Evolutionary conservation across 2,888 invertebrate species (phyloP).

Genomic region (Clostera curtula): DNA sequence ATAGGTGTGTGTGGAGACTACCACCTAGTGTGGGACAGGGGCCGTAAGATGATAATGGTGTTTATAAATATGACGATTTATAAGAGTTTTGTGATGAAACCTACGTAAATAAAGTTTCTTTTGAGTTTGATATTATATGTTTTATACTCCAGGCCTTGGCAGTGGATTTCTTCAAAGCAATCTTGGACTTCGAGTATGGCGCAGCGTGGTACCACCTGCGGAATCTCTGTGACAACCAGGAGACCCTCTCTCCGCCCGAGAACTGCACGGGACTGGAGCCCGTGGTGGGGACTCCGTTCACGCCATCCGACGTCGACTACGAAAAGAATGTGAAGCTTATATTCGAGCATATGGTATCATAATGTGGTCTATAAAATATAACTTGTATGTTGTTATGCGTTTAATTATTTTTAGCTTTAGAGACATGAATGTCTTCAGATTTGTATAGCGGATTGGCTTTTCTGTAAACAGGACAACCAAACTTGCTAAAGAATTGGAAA

Average conservation of each 20-base stretch:
- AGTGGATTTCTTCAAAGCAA: constrained; percentile 65
- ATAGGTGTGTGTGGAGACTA: no score
- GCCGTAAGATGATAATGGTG: no score
- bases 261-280: constrained; percentile 24
- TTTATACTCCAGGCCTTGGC: constrained; percentile 55
- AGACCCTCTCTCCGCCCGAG: constrained; percentile 27
- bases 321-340: constrained; percentile 45
- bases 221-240: constrained; percentile 36
- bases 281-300: constrained; percentile 39
- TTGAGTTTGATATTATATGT: neutral
- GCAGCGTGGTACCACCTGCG: constrained; percentile 49
- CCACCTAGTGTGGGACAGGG: no score
- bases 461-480: no score
- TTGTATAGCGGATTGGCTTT: no score
- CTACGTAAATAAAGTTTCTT: no score
- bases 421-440: no score
- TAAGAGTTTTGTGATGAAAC: no score
- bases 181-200: constrained; percentile 62
- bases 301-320: constrained; percentile 33
- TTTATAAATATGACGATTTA: no score
- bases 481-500: no score
- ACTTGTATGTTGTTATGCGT: neutral
- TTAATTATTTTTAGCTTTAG: no score
- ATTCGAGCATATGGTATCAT: constrained; percentile 29
- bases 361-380: constrained; percentile 13